Evolutionary conservation across 2,888 invertebrate species (phyloP), one percentile per base, ranked within the genome.

Genomic region (Pammene aurita): DNA sequence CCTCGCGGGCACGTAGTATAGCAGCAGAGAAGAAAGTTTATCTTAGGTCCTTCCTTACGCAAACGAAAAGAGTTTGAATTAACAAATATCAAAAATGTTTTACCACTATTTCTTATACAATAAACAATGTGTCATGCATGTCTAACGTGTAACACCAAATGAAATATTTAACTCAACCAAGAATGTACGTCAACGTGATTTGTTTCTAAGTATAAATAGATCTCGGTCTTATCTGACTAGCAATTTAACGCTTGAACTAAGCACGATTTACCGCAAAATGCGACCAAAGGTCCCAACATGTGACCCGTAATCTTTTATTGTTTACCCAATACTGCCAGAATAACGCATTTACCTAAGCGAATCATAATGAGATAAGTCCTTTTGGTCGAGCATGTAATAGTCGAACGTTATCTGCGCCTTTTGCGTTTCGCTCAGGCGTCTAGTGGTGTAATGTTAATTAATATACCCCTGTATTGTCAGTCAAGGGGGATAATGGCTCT

Each of bases 391-490:
- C 16, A 52, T 18, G 9, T 16, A 64, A 54, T 54, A 54, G 60
- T 65, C 4, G 48, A 55, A 60, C 60, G 58, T 55, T 69, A 65
- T 69, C 64, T 54, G 69, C 46, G 26, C 69, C 69, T 55, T 60
- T 42, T 64, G 60, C 65, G 65, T 64, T 55, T 65, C 65, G 46
- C 60, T 65, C 64, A 13, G 58, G 64, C 68, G 48, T 44, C 18
- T 42, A 57, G 67, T 54, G 52, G 44, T 58, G 68, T 68, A 68
- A 52, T 57, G 58, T 68, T 68, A 68, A 68, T 68, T 68, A 68
- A 63, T 68, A 68, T 63, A 57, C 63, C 35, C 35, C 38, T 41
- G 18, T 62, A 57, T 57, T 52, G 44, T 54, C 63, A 56, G 57
- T 50, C 52, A 54, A 35, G 18, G 4, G 16, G 44, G 44, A n/a